These are phyloP conservation scores for Apocheima hispidaria DNA, from an alignment of 2,888 invertebrate genomes.

Conservation along the genomic window DNA sequence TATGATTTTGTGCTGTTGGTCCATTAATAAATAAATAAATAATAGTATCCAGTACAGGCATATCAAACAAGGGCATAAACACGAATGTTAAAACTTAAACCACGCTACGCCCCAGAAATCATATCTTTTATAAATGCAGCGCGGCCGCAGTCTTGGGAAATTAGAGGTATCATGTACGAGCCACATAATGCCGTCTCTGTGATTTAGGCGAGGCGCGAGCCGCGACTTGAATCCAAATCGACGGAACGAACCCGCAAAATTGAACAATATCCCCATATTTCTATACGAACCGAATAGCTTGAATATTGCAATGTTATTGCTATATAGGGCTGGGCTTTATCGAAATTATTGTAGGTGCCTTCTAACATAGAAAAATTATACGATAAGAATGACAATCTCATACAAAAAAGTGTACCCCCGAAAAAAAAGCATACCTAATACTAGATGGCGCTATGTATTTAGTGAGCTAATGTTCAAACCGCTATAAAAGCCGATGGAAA, in stretches of 20 bases:
- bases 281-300: constrained; percentile 46
- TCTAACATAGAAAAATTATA: not conserved
- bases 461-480: too few relatives aligned
- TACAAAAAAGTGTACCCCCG: too few relatives aligned
- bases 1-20: too few relatives aligned
- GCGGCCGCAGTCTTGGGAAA: constrained; percentile 47
- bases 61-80: constrained; percentile 1
- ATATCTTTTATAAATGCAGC: constrained; percentile 39
- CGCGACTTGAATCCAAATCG: constrained; percentile 64
- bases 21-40: not conserved
- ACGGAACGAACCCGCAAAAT: constrained; percentile 49
- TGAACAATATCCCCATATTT: constrained; percentile 61
- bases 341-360: constrained; percentile 1
- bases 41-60: too few relatives aligned
- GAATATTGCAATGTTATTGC: constrained; percentile 52
- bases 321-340: constrained; percentile 40
- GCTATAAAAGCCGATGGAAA: too few relatives aligned
- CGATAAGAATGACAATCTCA: not conserved
- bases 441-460: too few relatives aligned
- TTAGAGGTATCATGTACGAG: constrained; percentile 50
- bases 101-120: constrained; percentile 22
- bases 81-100: not conserved
- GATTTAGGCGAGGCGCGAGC: constrained; percentile 57
- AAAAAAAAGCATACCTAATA: too few relatives aligned
- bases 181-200: constrained; percentile 49